Evolutionary conservation across 2,888 invertebrate species (phyloP), one percentile per base, ranked within the genome.

Genomic region (Drosophila phalerata): DNA sequence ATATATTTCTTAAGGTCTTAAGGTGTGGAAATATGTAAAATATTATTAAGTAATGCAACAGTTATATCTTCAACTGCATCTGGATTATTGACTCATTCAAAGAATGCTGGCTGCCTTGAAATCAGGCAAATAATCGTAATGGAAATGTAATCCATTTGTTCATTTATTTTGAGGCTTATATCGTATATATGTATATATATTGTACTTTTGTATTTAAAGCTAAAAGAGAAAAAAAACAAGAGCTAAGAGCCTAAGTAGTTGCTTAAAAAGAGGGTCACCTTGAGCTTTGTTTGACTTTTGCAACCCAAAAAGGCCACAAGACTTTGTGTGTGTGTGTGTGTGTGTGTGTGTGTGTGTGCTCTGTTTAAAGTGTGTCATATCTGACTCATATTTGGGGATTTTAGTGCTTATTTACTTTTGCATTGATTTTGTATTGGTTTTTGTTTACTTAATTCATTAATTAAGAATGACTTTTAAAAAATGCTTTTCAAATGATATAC

Each of bases 211-310:
- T 28, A 9, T 28, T 30, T 22, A 70, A 49, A 67, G 55, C 30
- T 49, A 28, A 69, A 22, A 22, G n/a, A n/a, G n/a, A n/a, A 22
- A 2, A 22, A 63, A 60, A 69, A 58, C 38, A 25, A 63, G 63
- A 69, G 62, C 38, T 77, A 22, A 34, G 22, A 55, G 68, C 63
- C 61, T 63, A 66, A 34, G 56, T 64, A 45, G 62, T 56, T 68
- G 60, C 61, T 57, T 28, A 28, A 28, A 43, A 71, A 80, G 70
- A 76, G 65, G 78, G 60, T 79, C 78, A 79, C 78, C 78, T 79
- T 79, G 78, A 73, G 80, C 37, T 77, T 63, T 77, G 63, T 75
- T 75, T 79, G 79, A 79, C 68, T 77, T 71, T 79, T 75, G 77
- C 68, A 76, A 79, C 77, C 55, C 63, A 75, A 70, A 73, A 75